Conservation (phyloP, 2,797 vertebrate species). For the Cygnus olor region DNA sequence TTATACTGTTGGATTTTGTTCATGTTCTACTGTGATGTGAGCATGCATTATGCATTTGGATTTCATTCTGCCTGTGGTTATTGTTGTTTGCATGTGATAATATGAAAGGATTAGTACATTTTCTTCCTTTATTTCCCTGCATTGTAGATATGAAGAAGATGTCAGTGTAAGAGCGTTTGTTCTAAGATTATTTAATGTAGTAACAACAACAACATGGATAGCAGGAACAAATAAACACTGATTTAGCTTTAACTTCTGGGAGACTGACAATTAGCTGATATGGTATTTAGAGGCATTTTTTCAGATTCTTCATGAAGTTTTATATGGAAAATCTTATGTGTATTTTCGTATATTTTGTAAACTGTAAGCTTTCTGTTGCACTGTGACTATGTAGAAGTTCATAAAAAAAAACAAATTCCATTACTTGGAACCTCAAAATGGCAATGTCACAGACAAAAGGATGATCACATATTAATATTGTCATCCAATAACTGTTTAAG, state of each 20-base stretch:
- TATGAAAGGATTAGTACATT: slow-evolving; percentile 23
- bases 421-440: neutral
- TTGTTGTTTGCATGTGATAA: slow-evolving; percentile 6
- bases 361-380: neutral
- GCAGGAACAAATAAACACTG: neutral
- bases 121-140: slow-evolving; percentile 8
- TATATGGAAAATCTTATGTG: neutral
- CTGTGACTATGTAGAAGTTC: neutral
- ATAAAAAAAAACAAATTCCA: neutral
- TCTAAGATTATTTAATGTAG: neutral
- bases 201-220: neutral
- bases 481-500: neutral
- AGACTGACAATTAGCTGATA: neutral
- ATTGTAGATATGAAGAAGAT: neutral
- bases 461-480: neutral
- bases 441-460: neutral
- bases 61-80: slow-evolving; percentile 50
- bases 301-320: neutral
- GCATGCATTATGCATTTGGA: slow-evolving; percentile 46
- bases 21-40: slow-evolving; percentile 6
- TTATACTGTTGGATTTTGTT: slow-evolving; percentile 33
- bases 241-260: neutral
- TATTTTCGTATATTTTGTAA: neutral
- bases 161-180: neutral
- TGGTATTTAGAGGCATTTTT: neutral